A percentile compares a stretch with the other conserved stretches of the same genome.
phyloP scores from a whole-genome alignment of 2,113 vertebrate genomes.

The Corythoichthys haematopterus region DNA sequence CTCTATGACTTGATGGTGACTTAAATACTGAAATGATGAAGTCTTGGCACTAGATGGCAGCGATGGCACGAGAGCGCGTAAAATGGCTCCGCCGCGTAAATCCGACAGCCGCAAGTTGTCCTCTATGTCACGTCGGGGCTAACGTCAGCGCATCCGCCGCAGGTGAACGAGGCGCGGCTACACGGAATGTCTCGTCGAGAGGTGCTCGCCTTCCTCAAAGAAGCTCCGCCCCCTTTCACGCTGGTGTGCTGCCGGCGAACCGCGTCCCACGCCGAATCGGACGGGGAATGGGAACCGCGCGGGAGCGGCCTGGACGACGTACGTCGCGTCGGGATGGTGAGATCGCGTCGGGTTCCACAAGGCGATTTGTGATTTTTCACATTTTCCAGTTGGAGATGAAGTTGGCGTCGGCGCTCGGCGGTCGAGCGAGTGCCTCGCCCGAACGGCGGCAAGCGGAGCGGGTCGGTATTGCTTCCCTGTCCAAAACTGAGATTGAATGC shows the following conservation, averaged over 20 bases:
- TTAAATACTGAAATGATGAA: too few species aligned
- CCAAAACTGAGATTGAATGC: too few species aligned
- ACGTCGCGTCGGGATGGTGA: background rate
- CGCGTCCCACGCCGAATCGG: conserved; percentile 51
- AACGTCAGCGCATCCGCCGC: background rate
- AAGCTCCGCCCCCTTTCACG: conserved; percentile 88
- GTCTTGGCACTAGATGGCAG: too few species aligned
- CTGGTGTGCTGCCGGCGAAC: conserved; percentile 87
- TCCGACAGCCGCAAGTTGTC: too few species aligned
- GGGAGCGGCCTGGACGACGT: conserved; percentile 57
- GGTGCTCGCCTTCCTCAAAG: conserved; percentile 86
- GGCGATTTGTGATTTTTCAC: background rate
- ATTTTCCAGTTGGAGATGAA: conserved; percentile 53
- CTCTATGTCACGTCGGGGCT: background rate
- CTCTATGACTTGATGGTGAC: too few species aligned
- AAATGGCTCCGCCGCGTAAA: too few species aligned
- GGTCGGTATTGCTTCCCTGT: conserved; percentile 1
- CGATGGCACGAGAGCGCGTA: too few species aligned
- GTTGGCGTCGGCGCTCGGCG: conserved; percentile 46
- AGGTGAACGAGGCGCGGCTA: conserved; percentile 90
- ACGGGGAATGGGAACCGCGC: conserved; percentile 14
- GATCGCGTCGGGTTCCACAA: background rate
- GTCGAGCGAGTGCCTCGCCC: background rate
- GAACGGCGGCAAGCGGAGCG: background rate
- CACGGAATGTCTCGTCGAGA: conserved; percentile 86